These are phyloP conservation scores for Betta splendens DNA, from an alignment of 2,797 vertebrate genomes.

Conservation along the genomic window DNA sequence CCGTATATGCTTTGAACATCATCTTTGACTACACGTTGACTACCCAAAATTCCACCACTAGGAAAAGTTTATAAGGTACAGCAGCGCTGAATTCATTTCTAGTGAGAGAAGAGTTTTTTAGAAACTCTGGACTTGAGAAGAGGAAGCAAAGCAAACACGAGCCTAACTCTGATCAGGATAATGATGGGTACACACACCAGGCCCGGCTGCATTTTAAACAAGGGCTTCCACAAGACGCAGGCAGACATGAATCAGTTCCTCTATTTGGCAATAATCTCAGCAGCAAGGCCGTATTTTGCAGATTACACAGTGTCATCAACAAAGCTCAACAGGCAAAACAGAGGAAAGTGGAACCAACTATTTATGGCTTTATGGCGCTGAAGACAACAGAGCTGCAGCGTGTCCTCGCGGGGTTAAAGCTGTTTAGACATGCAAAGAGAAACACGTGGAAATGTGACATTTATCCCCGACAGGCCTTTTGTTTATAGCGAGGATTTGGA, in stretches of 20 bases:
- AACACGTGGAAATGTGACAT: constrained; percentile 65
- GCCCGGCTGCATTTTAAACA: constrained; percentile 17
- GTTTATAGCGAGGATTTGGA: constrained; percentile 66
- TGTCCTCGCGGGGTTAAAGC: constrained; percentile 34
- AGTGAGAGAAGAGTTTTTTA: neutral
- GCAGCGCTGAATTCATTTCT: constrained; percentile 8
- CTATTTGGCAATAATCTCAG: constrained; percentile 28
- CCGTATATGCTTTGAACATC: constrained; percentile 8
- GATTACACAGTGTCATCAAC: constrained; percentile 53
- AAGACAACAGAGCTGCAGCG: constrained; percentile 37
- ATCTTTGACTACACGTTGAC: constrained; percentile 24
- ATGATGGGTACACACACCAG: constrained; percentile 34
- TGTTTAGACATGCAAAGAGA: constrained; percentile 68
- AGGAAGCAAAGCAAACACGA: constrained; percentile 49
- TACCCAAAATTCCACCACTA: constrained; percentile 24
- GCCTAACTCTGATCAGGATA: constrained; percentile 30
- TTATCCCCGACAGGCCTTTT: constrained; percentile 51
- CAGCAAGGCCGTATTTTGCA: constrained; percentile 57
- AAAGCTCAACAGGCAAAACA: constrained; percentile 31
- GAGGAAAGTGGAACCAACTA: constrained; percentile 43
- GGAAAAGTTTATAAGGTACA: constrained; percentile 7
- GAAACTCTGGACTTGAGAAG: constrained; percentile 23
- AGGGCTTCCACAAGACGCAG: constrained; percentile 38
- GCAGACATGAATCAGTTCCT: constrained; percentile 16
- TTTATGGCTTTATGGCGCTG: constrained; percentile 42